Conservation (phyloP, 2,888 invertebrate species). For the Cactoblastis cactorum region DNA sequence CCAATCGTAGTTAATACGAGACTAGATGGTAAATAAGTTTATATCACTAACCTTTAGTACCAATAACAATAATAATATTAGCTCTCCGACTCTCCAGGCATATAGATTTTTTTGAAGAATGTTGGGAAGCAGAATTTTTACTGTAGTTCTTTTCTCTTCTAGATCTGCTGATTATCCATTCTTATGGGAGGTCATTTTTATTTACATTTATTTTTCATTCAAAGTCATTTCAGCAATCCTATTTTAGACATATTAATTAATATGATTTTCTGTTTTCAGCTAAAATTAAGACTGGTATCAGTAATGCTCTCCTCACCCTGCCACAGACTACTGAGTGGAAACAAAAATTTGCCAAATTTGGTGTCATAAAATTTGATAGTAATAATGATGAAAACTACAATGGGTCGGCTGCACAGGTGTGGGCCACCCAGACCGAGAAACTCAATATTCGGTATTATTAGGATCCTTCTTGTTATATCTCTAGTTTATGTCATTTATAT, state of each 20-base stretch:
- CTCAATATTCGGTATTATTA: slow-evolving; percentile 78
- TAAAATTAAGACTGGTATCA: slow-evolving; percentile 54
- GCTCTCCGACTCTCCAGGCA: neutral
- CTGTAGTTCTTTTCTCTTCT: neutral
- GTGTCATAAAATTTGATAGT: slow-evolving; percentile 63
- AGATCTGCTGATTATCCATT: neutral
- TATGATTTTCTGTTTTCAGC: slow-evolving; percentile 46
- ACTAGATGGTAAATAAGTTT: slow-evolving; percentile 66
- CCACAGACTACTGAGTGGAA: slow-evolving; percentile 57
- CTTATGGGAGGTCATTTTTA: neutral
- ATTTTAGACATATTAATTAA: neutral
- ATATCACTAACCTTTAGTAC: neutral
- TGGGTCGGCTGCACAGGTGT: slow-evolving; percentile 73
- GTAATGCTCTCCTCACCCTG: slow-evolving; percentile 57
- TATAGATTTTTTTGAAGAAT: neutral
- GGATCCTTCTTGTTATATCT: slow-evolving; percentile 53
- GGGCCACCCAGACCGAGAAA: slow-evolving; percentile 68
- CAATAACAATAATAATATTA: neutral
- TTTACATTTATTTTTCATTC: neutral
- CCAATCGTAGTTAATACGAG: slow-evolving; percentile 81
- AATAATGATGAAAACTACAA: slow-evolving; percentile 69
- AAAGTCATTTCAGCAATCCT: neutral
- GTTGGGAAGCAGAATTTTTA: neutral
- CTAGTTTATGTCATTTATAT: slow-evolving; percentile 67
- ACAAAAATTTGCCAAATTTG: slow-evolving; percentile 66